Evolutionary conservation across 2,113 vertebrate species (phyloP), one percentile per base, ranked within the genome.

Genomic region (Lepus americanus): DNA sequence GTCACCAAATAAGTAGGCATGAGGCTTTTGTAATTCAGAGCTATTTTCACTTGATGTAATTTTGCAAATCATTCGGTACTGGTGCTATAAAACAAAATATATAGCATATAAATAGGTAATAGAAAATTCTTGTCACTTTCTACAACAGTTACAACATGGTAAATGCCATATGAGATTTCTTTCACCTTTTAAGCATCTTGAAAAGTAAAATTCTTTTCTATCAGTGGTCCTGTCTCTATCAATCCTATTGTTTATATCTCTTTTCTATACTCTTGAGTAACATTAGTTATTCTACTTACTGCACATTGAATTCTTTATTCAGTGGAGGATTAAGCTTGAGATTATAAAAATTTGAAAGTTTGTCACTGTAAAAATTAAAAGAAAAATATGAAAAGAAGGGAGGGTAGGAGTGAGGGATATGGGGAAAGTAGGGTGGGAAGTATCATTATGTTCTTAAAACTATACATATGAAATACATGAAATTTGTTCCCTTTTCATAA

Each of bases 31-130:
- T 94, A 95, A 96, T 92, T 92, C 92, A 49, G 51, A 95, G 66
- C 70, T 96, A 73, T 96, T 96, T 97, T 94, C 87, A 91, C 64
- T 89, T 90, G 66, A 87, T 94, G 77, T 81, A 51, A 91, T 91
- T 87, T 89, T 76, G 96, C 87, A 96, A 92, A 96, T 96, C 95
- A 89, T 88, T 83, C 25, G 87, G 89, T 31, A 29, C 39, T 77
- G 55, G 36, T 87, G 93, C 91, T 81, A 78, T 78, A 87, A 94
- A 94, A 81, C 85, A 83, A 95, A 94, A 59, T 63, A 87, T 81
- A 93, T 66, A 19, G 63, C 29, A 27, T 80, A 96, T 90, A 96
- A 96, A 96, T 95, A 96, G 81, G 86, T 53, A 78, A 84, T 36
- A 77, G 92, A 84, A 74, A 92, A 93, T 33, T 39, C 84, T 73